These are phyloP conservation scores for cattle (Bos taurus) DNA, from an alignment of 2,113 vertebrate genomes.

Conservation along the genomic window DNA sequence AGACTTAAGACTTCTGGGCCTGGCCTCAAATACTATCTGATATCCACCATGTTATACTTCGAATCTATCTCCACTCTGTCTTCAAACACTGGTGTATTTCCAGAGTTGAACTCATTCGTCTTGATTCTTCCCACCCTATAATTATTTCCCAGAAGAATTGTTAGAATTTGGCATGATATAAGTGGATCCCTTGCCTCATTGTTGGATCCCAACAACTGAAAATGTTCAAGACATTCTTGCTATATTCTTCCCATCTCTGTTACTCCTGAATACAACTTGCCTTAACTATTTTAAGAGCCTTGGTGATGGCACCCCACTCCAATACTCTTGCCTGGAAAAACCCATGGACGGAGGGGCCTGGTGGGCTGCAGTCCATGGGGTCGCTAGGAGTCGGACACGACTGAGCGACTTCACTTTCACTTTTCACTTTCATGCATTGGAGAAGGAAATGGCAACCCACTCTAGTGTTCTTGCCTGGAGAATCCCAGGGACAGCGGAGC, in stretches of 20 bases:
- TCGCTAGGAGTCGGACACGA: too few species aligned
- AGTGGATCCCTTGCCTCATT: neutral
- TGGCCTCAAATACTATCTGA: neutral
- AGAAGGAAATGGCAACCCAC: too few species aligned
- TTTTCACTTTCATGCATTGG: too few species aligned
- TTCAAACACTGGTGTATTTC: neutral
- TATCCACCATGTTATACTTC: neutral
- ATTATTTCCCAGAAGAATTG: neutral
- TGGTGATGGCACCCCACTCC: neutral
- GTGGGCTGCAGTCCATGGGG: too few species aligned
- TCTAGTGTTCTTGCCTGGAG: too few species aligned
- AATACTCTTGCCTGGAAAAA: too few species aligned
- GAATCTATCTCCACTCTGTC: neutral
- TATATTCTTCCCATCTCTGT: neutral
- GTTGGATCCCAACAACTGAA: neutral
- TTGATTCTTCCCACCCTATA: neutral
- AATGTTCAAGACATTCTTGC: neutral
- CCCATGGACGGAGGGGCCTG: too few species aligned
- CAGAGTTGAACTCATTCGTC: neutral
- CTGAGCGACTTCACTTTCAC: too few species aligned
- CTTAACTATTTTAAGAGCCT: neutral
- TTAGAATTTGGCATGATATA: neutral
- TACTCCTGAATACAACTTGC: neutral
- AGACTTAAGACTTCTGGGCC: neutral
- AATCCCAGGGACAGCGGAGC: too few species aligned